Evolutionary conservation across 1,140 invertebrate species (phyloP), one percentile per base, ranked within the genome.

Genomic region (Drosophila mojavensis): DNA sequence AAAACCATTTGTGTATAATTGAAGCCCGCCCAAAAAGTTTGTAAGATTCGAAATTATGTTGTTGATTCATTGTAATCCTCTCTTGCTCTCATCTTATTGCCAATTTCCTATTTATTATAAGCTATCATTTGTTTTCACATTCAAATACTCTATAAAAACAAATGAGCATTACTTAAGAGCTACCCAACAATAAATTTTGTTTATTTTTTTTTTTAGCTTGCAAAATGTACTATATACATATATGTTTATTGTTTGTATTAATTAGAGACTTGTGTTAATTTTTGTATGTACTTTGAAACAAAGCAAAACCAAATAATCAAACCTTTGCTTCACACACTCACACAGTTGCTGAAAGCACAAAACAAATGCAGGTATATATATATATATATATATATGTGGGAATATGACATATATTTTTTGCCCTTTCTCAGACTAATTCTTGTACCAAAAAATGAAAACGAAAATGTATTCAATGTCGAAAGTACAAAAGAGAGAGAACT

Each of bases 31-130:
- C 84, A 89, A 62, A 59, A 72, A 65, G 62, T 41, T 24, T 24
- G 39, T 63, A 60, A 55, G 62, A 69, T 77, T 68, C 39, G 56
- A 75, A 63, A 81, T 62, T 76, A 79, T 86, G 54, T 83, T 86
- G 77, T 89, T 78, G 68, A 88, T 80, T 88, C 73, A 66, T 83
- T 78, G 76, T 80, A 78, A 63, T 86, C 78, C 90, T 91, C 90
- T 85, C 90, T 90, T 85, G 61, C 90, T 85, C 85, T 90, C 90
- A 59, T 90, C 90, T 61, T 79, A 90, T 90, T 91, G 90, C 90
- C 90, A 91, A 91, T 85, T 91, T 79, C 82, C 69, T 86, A 78
- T 68, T 55, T 73, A 74, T 79, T 80, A 80, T 59, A 53, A 83
- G 75, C 63, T 85, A 66, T 75, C 82, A 75, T 88, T 64, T 79